phyloP scores from a whole-genome alignment of 2,113 vertebrate genomes.

The Bos taurus region ARS-UCD2.0 NC_037332.1:80495501-80496000 shows the following conservation, averaged over 20 bases:
- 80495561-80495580: neutral
- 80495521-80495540: neutral
- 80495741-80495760: neutral
- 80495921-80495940: neutral
- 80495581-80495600: neutral
- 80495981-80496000: neutral
- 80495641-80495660: neutral
- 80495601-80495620: neutral
- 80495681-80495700: neutral
- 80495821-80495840: neutral
- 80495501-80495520: neutral
- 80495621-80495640: neutral
- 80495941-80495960: neutral
- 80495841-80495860: neutral
- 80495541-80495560: neutral
- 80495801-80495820: neutral
- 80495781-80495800: neutral
- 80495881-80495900: neutral
- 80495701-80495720: neutral
- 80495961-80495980: neutral
- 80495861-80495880: neutral
- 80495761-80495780: neutral
- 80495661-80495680: neutral
- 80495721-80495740: neutral
- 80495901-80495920: neutral